Evolutionary conservation across 2,797 vertebrate species (phyloP).

Genomic region (Cossypha heuglini): DNA sequence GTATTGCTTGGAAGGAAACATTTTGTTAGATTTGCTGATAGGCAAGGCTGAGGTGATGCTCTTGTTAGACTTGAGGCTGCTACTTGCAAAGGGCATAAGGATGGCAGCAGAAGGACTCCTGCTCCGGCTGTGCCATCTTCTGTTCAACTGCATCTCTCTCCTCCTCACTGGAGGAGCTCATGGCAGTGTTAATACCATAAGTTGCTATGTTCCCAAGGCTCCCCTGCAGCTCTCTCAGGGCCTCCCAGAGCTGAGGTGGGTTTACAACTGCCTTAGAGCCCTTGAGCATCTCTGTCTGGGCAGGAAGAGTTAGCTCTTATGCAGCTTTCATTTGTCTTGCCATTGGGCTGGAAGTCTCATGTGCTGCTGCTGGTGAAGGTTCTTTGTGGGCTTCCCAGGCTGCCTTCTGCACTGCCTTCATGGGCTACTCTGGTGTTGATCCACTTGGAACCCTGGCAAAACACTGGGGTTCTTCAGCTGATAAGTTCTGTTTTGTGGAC

Average conservation of each 20-base stretch:
- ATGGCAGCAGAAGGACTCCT: neutral
- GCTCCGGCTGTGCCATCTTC: neutral
- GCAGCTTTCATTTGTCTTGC: neutral
- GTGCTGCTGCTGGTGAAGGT: accelerated
- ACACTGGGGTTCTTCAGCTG: neutral
- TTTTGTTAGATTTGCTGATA: neutral
- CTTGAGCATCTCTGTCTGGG: neutral
- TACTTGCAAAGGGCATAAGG: neutral
- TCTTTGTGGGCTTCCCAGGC: neutral
- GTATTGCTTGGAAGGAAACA: neutral
- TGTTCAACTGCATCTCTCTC: neutral
- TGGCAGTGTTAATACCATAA: neutral
- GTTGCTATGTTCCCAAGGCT: neutral
- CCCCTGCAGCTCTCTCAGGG: neutral
- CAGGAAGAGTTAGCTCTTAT: neutral
- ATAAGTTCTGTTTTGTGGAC: neutral
- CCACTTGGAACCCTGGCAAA: neutral
- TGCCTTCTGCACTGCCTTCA: neutral
- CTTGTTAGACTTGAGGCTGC: neutral
- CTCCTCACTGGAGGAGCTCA: neutral
- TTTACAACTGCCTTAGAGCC: neutral
- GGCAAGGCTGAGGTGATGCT: neutral
- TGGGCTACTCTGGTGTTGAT: accelerated
- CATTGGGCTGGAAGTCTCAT: neutral
- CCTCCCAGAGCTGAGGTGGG: neutral